Base-by-base conservation (phyloP, 2,888 invertebrate genomes). In the Eristalis intricaria region DNA sequence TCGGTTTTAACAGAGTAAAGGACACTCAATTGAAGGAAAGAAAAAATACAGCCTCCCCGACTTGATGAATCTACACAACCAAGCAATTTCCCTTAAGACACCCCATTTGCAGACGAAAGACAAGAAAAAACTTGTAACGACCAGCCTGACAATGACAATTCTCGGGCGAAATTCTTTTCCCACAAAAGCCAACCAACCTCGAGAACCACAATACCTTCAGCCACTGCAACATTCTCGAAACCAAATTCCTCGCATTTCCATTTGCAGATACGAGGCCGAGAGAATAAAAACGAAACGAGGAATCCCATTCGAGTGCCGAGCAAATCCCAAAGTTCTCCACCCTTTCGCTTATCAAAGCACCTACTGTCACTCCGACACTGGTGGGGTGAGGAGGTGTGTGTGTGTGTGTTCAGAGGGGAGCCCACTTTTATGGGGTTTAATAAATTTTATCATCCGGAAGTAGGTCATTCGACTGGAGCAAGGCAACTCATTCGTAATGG, bases 391-490 rank as follows among this genome's bases (percentile, higher is more conserved):
- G 1, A 13, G 26, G 13, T 26, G 22, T 7, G 60, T 60, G 22
- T 22, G 10, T 19, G 22, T 19, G 23, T 4, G 22, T 4, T 1
- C 15, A 11, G 22, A 7, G 1, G 26, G 22, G 26, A 13, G 3
- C 23, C 26, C 60, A 26, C 26, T 60, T 32, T 74, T 74, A 56
- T 65, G 63, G 50, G 64, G 56, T 74, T 65, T 74, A 65, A 79
- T 50, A 73, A 66, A 71, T 65, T 60, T 73, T 71, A 60, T 79
- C 71, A 70, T n/a, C 73, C 61, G 63, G 61, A 82, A 71, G 40
- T 71, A 65, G 76, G 71, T 76, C 71, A 66, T 50, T 69, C 35
- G 4, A 40, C n/a, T 56, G 22, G 63, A 43, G 15, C 22, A 43
- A 76, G 60, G 19, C 32, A 70, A 70, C 81, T 68, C 75, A 75